phyloP scores from a whole-genome alignment of 2,888 invertebrate species.

The Adelognathus sp. region DNA sequence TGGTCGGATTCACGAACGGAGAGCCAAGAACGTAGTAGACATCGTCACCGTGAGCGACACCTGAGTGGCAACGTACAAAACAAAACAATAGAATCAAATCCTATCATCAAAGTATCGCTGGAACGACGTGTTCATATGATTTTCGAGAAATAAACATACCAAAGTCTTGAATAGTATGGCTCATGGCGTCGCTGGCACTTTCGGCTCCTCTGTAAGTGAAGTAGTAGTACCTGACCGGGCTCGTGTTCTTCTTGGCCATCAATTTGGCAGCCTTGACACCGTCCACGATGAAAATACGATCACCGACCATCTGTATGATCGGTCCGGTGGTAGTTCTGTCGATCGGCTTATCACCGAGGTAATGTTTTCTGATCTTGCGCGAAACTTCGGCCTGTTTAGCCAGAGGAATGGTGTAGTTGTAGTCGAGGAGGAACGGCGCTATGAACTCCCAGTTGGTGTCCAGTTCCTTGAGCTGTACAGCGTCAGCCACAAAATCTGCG shows the following conservation, averaged over 20 bases:
- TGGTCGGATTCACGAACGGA: constrained; percentile 72
- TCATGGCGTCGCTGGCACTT: constrained; percentile 84
- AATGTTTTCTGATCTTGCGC: constrained; percentile 83
- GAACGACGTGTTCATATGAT: background rate
- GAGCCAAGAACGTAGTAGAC: constrained; percentile 82
- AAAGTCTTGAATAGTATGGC: constrained; percentile 82
- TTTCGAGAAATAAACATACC: too few relatives aligned
- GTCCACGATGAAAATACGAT: constrained; percentile 85
- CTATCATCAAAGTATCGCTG: background rate
- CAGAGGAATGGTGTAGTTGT: constrained; percentile 83
- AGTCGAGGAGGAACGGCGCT: constrained; percentile 85
- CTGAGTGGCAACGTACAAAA: too few relatives aligned
- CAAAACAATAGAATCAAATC: too few relatives aligned
- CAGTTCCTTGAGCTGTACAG: constrained; percentile 82
- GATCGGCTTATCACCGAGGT: constrained; percentile 83
- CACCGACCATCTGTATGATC: constrained; percentile 85
- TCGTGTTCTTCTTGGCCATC: constrained; percentile 83
- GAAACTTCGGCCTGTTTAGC: constrained; percentile 81
- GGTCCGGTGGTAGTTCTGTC: constrained; percentile 60
- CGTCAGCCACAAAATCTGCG: constrained; percentile 79
- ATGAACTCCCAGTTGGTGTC: constrained; percentile 84
- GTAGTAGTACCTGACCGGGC: constrained; percentile 86
- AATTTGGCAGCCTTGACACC: constrained; percentile 84
- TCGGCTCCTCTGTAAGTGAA: constrained; percentile 84
- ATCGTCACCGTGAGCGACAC: constrained; percentile 86